These are phyloP conservation scores for Nebria brevicollis DNA, from an alignment of 2,888 invertebrate genomes.

Conservation along the genomic window DNA sequence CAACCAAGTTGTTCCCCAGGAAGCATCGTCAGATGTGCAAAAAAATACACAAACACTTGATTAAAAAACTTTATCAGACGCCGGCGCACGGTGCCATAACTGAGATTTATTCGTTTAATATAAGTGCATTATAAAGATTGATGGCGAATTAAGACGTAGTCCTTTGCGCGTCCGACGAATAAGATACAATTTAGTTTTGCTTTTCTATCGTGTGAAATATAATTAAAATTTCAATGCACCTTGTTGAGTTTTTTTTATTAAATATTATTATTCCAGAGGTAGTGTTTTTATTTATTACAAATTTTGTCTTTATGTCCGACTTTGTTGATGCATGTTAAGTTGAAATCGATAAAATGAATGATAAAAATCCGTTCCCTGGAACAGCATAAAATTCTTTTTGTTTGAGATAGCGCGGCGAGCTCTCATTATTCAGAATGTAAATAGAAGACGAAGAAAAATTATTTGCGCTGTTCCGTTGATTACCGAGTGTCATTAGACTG, in stretches of 20 bases:
- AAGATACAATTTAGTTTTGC: not conserved
- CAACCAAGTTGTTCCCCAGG: not conserved
- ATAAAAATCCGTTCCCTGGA: not conserved
- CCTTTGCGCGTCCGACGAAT: not conserved
- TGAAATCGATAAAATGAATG: not conserved
- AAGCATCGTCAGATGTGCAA: not conserved
- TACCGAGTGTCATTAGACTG: constrained; percentile 57
- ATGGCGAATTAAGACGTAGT: constrained; percentile 7
- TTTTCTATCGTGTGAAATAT: not conserved
- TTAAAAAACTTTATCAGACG: constrained; percentile 41
- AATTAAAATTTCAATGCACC: not conserved
- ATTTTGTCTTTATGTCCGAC: no score
- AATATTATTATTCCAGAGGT: no score
- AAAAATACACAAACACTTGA: constrained; percentile 34
- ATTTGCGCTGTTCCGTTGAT: constrained; percentile 52
- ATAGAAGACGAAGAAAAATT: constrained; percentile 41
- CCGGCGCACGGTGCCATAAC: constrained; percentile 19
- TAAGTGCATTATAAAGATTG: constrained; percentile 40
- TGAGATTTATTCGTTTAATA: constrained; percentile 46
- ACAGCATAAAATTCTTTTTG: not conserved
- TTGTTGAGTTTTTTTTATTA: not conserved
- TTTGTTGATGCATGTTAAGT: no score
- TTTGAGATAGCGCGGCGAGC: not conserved
- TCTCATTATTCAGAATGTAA: constrained; percentile 21
- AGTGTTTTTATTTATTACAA: no score